Evolutionary conservation across 2,888 invertebrate genomes (phyloP).

Genomic region (Axea sp.): DNA sequence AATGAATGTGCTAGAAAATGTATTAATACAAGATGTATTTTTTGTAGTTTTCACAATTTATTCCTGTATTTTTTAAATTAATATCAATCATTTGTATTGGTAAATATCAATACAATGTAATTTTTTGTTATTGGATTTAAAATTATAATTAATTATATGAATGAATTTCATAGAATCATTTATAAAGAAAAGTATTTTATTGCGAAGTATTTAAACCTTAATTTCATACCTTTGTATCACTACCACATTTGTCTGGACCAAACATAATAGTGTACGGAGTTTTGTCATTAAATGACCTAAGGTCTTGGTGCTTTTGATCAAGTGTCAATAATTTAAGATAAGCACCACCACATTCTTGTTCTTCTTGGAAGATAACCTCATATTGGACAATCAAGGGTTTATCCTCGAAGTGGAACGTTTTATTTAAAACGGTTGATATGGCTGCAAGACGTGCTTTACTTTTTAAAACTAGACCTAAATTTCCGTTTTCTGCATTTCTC

Average conservation of each 20-base stretch:
- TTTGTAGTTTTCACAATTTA: no score
- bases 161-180: no score
- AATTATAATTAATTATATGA: no score
- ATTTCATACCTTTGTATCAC: conserved; percentile 89
- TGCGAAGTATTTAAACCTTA: no score
- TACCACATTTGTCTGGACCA: conserved; percentile 99
- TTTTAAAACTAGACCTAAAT: conserved; percentile 93
- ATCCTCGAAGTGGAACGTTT: conserved; percentile 90
- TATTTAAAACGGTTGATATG: conserved; percentile 88
- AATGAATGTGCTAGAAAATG: no score
- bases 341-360: conserved; percentile 99
- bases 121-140: no score
- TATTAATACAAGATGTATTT: no score
- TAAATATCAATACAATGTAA: no score
- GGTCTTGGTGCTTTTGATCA: conserved; percentile 84
- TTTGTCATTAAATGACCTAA: conserved; percentile 94
- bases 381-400: conserved; percentile 95
- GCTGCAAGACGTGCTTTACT: conserved; percentile 98
- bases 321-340: conserved; percentile 95
- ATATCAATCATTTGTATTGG: no score
- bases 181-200: no score
- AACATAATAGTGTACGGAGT: conserved; percentile 99
- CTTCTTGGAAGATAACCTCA: conserved; percentile 95
- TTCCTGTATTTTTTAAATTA: no score
- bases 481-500: conserved; percentile 89